These are phyloP conservation scores for Sebastes diaconus DNA, from an alignment of 2,797 vertebrate species.

Conservation along the genomic window DNA sequence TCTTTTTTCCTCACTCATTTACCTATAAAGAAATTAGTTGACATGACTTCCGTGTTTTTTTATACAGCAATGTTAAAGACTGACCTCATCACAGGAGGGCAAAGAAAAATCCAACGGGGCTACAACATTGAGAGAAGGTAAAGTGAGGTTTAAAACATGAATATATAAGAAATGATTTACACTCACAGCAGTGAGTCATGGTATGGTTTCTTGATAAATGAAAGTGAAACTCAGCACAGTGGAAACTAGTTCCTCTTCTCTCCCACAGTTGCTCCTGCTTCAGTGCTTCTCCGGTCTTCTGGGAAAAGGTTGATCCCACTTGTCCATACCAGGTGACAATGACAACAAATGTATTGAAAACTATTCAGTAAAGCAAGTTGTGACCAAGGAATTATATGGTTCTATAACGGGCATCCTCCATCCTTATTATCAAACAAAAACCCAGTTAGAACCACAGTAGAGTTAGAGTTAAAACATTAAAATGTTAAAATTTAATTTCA, in stretches of 20 bases:
- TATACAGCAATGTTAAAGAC: conserved; percentile 85
- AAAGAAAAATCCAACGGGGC: conserved; percentile 77
- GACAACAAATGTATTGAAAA: neutral
- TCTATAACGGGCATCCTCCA: accelerated
- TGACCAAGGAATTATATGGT: neutral
- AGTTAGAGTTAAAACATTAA: neutral
- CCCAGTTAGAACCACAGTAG: neutral
- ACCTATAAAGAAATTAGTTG: neutral
- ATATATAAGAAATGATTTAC: too few relatives aligned
- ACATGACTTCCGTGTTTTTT: neutral
- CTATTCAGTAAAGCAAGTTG: neutral
- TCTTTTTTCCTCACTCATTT: neutral
- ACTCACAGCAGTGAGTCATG: neutral
- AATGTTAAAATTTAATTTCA: neutral
- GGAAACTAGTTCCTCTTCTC: neutral
- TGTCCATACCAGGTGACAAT: conserved; percentile 85
- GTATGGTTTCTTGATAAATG: conserved; percentile 28
- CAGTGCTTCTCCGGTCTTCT: conserved; percentile 77
- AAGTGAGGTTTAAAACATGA: neutral
- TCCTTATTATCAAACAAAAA: neutral
- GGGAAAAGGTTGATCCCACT: conserved; percentile 84
- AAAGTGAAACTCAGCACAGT: conserved; percentile 61
- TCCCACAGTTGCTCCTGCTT: conserved; percentile 55
- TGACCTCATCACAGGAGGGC: conserved; percentile 77
- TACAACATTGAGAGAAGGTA: conserved; percentile 17